These are phyloP conservation scores for Columba guinea DNA, from an alignment of 2,797 vertebrate genomes.

Conservation along the genomic window DNA sequence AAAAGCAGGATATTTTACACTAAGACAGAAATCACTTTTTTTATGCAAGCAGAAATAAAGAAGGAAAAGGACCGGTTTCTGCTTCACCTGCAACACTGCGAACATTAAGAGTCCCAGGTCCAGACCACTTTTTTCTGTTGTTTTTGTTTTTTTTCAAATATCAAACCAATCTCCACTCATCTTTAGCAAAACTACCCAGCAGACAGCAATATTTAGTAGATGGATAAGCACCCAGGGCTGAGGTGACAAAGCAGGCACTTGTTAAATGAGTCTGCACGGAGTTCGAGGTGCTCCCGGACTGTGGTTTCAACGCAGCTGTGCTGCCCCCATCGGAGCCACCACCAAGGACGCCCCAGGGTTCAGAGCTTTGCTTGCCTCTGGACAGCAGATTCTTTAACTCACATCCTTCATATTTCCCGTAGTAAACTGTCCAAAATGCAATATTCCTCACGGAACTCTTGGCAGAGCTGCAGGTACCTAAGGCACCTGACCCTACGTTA, in stretches of 20 bases:
- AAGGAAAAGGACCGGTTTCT: background rate
- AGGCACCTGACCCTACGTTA: background rate
- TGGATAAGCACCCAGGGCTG: background rate
- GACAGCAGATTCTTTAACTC: background rate
- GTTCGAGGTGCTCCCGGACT: background rate
- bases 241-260: background rate
- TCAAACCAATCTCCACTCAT: background rate
- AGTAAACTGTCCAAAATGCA: background rate
- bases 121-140: background rate
- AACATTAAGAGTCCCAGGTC: background rate
- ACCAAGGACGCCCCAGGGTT: background rate
- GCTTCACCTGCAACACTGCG: background rate
- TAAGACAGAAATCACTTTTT: background rate
- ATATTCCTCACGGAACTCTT: background rate
- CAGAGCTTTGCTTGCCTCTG: background rate
- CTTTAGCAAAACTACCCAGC: background rate
- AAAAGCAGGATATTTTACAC: background rate
- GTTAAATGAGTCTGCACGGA: background rate
- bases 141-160: background rate
- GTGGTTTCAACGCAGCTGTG: background rate
- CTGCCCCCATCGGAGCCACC: background rate
- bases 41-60: background rate
- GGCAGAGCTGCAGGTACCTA: background rate
- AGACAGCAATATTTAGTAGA: background rate
- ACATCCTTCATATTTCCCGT: background rate